phyloP scores from a whole-genome alignment of 30 jellyfish, hydroid and myxozoan species.

The Chironex yamaguchii region DNA sequence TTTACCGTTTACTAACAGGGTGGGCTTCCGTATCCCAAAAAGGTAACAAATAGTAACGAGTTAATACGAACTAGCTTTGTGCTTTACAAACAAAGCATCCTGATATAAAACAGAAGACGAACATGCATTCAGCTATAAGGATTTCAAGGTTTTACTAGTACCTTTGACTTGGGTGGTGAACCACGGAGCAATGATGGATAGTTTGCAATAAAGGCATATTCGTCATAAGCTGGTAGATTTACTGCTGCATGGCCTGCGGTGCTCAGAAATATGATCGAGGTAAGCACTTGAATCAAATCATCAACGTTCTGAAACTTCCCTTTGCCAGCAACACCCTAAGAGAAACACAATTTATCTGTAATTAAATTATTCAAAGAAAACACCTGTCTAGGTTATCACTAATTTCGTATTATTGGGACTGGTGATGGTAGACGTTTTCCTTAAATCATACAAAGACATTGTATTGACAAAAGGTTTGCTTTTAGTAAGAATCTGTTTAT shows the following conservation, averaged over 20 bases:
- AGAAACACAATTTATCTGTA: neutral
- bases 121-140: neutral
- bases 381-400: no score
- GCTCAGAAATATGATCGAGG: constrained; percentile 86
- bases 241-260: constrained; percentile 97
- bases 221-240: constrained; percentile 91
- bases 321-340: constrained; percentile 93
- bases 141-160: neutral
- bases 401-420: no score
- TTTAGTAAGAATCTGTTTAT: no score
- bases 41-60: no score
- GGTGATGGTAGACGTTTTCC: no score
- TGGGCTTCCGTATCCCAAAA: no score
- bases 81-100: no score
- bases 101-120: constrained; percentile 3
- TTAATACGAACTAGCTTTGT: no score
- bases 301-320: constrained; percentile 74
- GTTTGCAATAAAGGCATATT: constrained; percentile 94
- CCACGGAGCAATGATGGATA: constrained; percentile 93
- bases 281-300: constrained; percentile 67
- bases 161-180: constrained; percentile 93
- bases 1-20: no score
- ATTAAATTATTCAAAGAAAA: no score
- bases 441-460: no score
- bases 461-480: no score